Base-by-base conservation (phyloP, 1,140 invertebrate species). In the Penaeus japonicus region DNA sequence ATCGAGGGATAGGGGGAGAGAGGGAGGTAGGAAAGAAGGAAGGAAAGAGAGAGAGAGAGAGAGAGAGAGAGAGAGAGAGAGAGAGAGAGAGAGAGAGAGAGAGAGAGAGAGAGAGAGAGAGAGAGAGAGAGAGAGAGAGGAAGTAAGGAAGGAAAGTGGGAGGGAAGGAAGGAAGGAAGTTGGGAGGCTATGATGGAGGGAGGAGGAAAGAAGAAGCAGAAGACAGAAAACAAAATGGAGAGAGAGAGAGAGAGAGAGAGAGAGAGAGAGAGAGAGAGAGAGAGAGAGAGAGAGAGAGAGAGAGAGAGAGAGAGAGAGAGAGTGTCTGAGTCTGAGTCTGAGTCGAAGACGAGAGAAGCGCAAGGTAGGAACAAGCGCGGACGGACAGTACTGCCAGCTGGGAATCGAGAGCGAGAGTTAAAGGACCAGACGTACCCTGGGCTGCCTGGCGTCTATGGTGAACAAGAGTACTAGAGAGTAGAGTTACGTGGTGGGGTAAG, bases 381-480 rank as follows among this genome's bases (percentile, higher is more conserved):
- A 57, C 39, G 47, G 54, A 15, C 22, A 54, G 55, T 18, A 55
- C 32, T 84, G 70, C 82, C 47, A 57, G 24, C 35, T 47, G 82
- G 39, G 12, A 39, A 39, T 4, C 39, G 12, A 39, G 12, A 10
- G n/a, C n/a, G n/a, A n/a, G 0, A 3, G 39, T 39, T 3, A 39
- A 39, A 39, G 39, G 12, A 39, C 12, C 39, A 7, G 39, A 39
- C 39, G 4, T 39, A 39, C 39, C 39, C 39, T 39, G 4, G 12
- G 4, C 39, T 39, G 39, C 39, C 39, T 10, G 4, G 39, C 12
- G 12, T 39, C 12, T 7, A 39, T 10, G 4, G 4, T 10, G 39
- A 75, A 54, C 32, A 54, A 84, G 83, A 75, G 65, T 75, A 55
- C 32, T 75, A 84, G 83, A 84, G 83, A 84, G 83, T 53, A 53